These are phyloP conservation scores for Branchipolynoe longqiensis DNA, from an alignment of 2,888 invertebrate genomes.

Conservation along the genomic window DNA sequence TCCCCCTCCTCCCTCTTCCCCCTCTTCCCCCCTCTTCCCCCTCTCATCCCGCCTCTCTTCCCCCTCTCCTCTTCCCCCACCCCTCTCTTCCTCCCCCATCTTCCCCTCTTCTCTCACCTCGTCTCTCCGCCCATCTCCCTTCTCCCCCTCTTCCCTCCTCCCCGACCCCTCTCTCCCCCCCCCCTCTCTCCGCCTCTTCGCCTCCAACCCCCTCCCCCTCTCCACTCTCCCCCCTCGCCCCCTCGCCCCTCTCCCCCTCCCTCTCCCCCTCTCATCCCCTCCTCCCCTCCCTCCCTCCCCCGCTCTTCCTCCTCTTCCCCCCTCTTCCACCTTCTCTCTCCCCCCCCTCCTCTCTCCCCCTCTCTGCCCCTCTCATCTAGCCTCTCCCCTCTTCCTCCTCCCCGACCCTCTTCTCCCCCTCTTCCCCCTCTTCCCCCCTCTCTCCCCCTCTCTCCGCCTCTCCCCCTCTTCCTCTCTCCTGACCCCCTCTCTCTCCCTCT, in stretches of 20 bases:
- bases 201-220: background rate
- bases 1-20: slow-evolving; percentile 3
- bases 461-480: too few relatives aligned
- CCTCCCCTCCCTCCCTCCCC: background rate
- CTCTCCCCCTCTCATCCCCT: background rate
- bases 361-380: background rate
- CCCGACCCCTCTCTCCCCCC: background rate
- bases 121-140: background rate
- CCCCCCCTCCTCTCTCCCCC: background rate
- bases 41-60: background rate
- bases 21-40: background rate
- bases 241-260: background rate
- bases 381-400: background rate
- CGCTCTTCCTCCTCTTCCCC: background rate
- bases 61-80: background rate
- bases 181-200: slow-evolving; percentile 19
- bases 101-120: background rate
- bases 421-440: background rate
- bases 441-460: background rate
- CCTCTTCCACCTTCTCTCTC: background rate
- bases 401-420: background rate
- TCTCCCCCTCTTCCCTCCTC: background rate
- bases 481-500: too few relatives aligned
- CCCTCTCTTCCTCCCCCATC: background rate
- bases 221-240: background rate